Base-by-base conservation (phyloP, 2,797 vertebrate species). In the Petrocephalus sullivani region DNA sequence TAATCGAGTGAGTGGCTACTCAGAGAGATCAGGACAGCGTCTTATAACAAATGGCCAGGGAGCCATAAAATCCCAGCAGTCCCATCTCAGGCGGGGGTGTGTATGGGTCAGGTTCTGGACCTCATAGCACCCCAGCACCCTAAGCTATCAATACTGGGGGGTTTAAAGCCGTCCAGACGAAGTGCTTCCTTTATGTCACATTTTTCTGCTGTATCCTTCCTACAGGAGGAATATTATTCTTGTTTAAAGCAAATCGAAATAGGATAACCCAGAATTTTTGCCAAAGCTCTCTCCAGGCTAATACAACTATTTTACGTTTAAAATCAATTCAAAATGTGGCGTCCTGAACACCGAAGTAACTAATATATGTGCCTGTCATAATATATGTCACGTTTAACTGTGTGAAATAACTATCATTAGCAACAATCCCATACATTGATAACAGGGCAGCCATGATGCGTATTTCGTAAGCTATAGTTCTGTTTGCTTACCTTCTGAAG, bases 41-140 rank as follows among this genome's bases (percentile, higher is more conserved):
- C 33, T 49, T 2, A 2, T 49, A 78, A 41, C 71, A 78, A 41
- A n/a, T 10, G n/a, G 19, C 2, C 33, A 41, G 33, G 16, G 16
- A 6, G 2, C 19, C 64, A 67, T n/a, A 46, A 37, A 67, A 86
- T 41, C 23, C 16, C 16, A 9, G 21, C 16, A 16, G 57, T 86
- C 23, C 46, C 4, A 37, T 41, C 56, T 16, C 28, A 53, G 51
- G 58, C 16, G 41, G 12, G 57, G 78, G 49, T 49, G 12, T 21
- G 33, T 83, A 41, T 88, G 89, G 75, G 86, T 91, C 0, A 21
- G 49, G 90, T 88, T 4, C 2, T 4, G 88, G 49, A 90, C 90
- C 88, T 90, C 89, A 87, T 91, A 91, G 90, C 90, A 87, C 89
- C 33, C 14, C 14, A 86, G 89, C 57, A 56, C 67, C 54, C 61